phyloP scores from a whole-genome alignment of 2,797 vertebrate genomes.

The Cercopithecus diana region DNA sequence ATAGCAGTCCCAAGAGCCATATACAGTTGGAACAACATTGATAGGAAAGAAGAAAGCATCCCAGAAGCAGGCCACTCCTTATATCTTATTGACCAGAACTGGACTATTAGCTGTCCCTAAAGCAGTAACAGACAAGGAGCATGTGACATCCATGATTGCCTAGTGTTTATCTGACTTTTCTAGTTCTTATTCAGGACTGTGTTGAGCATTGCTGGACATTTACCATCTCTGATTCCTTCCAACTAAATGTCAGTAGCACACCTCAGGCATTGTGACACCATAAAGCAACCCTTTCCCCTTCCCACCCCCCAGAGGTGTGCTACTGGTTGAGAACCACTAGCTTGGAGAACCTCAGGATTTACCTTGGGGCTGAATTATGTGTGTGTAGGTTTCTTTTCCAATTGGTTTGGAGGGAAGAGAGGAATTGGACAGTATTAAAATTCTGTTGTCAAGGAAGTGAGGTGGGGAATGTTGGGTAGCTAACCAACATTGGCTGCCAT shows the following conservation, averaged over 20 bases:
- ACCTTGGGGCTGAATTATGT: not conserved
- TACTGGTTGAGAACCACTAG: not conserved
- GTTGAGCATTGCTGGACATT: not conserved
- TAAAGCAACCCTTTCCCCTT: not conserved
- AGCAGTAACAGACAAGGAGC: not conserved
- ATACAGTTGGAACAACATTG: not conserved
- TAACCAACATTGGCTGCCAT: not conserved
- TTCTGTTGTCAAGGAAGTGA: not conserved
- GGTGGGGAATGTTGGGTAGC: not conserved
- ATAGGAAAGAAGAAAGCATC: not conserved
- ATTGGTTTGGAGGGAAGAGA: slow-evolving; percentile 15
- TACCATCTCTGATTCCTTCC: not conserved
- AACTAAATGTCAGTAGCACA: not conserved
- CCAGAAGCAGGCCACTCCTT: not conserved
- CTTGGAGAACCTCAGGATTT: not conserved
- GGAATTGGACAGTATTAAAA: not conserved
- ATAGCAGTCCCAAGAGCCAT: not conserved
- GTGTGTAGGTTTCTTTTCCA: not conserved
- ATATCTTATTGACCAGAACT: not conserved
- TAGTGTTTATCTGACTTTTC: not conserved
- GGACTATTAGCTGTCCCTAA: not conserved
- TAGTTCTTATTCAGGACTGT: not conserved
- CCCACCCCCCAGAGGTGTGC: not conserved
- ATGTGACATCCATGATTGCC: not conserved
- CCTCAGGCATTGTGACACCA: not conserved